Evolutionary conservation across 1,140 invertebrate genomes (phyloP).

Genomic region (Zaprionus inermis): DNA sequence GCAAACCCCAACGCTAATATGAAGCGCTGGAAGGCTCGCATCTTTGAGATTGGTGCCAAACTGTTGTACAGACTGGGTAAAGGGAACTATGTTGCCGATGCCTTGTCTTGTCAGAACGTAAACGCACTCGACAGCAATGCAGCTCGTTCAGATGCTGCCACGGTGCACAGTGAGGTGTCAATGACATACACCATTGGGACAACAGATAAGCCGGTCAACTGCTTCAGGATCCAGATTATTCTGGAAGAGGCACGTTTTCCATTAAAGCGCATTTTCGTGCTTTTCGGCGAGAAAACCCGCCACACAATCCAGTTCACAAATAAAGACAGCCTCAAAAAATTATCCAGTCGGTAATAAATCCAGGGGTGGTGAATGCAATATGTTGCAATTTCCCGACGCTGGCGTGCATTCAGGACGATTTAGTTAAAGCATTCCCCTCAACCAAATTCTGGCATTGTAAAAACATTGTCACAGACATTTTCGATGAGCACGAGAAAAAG

Average conservation of each 20-base stretch:
- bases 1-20: too few relatives aligned
- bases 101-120: too few relatives aligned
- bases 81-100: too few relatives aligned
- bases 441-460: conserved; percentile 5
- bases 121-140: not conserved
- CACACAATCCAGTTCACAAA: not conserved
- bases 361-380: conserved; percentile 10
- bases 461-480: conserved; percentile 1
- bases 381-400: not conserved
- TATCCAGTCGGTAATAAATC: not conserved
- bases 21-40: too few relatives aligned
- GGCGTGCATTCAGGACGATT: not conserved
- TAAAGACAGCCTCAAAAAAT: not conserved
- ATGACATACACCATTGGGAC: not conserved
- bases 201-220: not conserved
- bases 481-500: not conserved
- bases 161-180: not conserved
- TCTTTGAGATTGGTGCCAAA: too few relatives aligned
- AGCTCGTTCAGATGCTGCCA: not conserved
- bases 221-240: conserved; percentile 4
- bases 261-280: not conserved
- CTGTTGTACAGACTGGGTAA: not conserved
- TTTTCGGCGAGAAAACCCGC: not conserved
- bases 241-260: not conserved
- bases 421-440: conserved; percentile 10